A percentile compares a stretch with the other conserved stretches of the same genome.
Evolutionary conservation across 2,888 invertebrate genomes (phyloP).

Genomic region (Chrysotoxum bicinctum): DNA sequence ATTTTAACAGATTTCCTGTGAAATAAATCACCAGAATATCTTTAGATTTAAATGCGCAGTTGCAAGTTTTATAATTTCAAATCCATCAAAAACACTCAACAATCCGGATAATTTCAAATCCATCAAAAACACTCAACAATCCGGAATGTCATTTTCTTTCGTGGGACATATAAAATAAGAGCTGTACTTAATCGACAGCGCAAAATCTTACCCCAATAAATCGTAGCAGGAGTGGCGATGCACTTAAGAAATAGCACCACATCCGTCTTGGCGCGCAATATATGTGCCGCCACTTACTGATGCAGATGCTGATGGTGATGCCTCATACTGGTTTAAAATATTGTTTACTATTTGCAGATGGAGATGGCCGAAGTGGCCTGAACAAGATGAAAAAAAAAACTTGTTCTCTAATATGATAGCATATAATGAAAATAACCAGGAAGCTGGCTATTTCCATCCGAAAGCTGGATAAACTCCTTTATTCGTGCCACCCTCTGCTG

Average conservation of each 20-base stretch:
- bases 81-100: not conserved
- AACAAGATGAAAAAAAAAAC: not conserved
- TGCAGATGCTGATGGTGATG: slow-evolving; percentile 4
- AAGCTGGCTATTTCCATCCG: slow-evolving; percentile 47
- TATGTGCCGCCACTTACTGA: not conserved
- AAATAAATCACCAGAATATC: not conserved
- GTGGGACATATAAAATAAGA: not conserved
- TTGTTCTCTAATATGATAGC: slow-evolving; percentile 16
- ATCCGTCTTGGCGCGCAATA: slow-evolving; percentile 24
- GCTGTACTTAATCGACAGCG: not conserved
- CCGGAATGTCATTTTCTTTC: not conserved
- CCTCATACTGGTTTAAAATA: slow-evolving; percentile 12
- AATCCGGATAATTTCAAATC: not conserved
- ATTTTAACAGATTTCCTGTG: not conserved
- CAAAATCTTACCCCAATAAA: slow-evolving; percentile 17
- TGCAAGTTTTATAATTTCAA: not conserved
- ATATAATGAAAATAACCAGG: slow-evolving; percentile 53
- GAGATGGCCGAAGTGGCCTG: slow-evolving; percentile 10
- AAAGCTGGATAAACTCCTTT: slow-evolving; percentile 40
- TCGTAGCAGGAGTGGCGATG: not conserved
- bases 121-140: not conserved
- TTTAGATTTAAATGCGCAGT: not conserved
- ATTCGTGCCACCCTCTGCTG: not conserved
- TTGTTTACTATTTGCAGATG: slow-evolving; percentile 29
- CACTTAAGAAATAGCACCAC: slow-evolving; percentile 24